Base-by-base conservation (phyloP, 1,140 invertebrate species). In the Aphelinus certus region DNA sequence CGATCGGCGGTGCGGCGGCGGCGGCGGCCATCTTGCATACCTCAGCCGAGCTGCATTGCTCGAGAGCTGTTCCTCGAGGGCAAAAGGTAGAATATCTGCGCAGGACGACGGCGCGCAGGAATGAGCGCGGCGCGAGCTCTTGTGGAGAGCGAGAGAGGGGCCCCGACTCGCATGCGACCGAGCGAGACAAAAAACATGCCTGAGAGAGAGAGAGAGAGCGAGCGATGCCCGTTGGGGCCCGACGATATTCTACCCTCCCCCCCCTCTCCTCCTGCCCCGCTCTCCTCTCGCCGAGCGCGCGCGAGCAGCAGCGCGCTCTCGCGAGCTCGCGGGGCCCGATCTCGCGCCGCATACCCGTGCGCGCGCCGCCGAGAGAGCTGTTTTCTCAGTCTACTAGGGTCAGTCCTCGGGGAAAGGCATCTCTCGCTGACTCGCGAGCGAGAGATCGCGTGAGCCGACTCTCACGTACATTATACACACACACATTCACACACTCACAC, bases 51-150 rank as follows among this genome's bases (percentile, higher is more conserved):
- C 85, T 85, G 85, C 87, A 88, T 88, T 87, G 87, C 87, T 87
- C 83, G 26, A 26, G 26, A 26, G 26, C 26, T 84, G 83, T 87
- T 87, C 86, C 86, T 87, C 81, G 86, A 88, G 86, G 87, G 87
- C 86, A 88, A 88, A 88, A 88, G 87, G 86, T 87, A 87, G 85
- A 87, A 87, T 87, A 88, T 88, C 85, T 88, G 81, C 81, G 81
- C 79, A 79, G 81, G 80, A 83, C 79, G 81, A 76, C 75, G 76
- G 74, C 73, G 79, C 78, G 79, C 78, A 79, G 79, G 83, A 81
- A 82, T 77, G 79, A 80, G 77, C 76, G 76, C 58, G 77, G 78
- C 42, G 67, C 62, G 71, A 75, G 73, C 73, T 26, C 69, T 9
- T 56, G 45, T 10, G 26, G 66, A 10, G 65, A 58, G 48, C 2